Conservation (phyloP, 2,113 vertebrate species). For the Pao palembangensis region DNA sequence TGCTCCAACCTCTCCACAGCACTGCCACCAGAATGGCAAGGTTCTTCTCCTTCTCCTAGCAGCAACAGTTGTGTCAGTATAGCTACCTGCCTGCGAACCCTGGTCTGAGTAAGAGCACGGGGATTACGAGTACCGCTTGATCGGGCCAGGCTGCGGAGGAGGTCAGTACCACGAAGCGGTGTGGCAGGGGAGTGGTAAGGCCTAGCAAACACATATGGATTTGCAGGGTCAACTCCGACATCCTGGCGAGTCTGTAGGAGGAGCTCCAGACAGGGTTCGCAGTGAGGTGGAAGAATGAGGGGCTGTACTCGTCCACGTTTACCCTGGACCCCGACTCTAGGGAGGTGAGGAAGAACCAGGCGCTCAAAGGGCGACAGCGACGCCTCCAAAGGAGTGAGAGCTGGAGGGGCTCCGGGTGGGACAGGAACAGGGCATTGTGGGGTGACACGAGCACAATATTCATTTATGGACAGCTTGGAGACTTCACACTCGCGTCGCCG, state of each 20-base stretch:
- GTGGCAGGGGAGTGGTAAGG: conserved; percentile 78
- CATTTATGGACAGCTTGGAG: conserved; percentile 72
- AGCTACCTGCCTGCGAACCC: conserved; percentile 75
- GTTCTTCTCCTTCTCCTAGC: conserved; percentile 74
- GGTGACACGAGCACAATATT: conserved; percentile 67
- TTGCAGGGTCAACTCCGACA: conserved; percentile 74
- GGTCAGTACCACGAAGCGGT: conserved; percentile 73
- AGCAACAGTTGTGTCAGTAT: conserved; percentile 78
- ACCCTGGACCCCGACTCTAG: conserved; percentile 73
- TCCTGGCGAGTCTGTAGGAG: conserved; percentile 73
- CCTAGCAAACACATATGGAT: conserved; percentile 75
- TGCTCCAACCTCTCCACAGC: conserved; percentile 73
- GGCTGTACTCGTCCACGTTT: conserved; percentile 76
- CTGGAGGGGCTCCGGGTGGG: conserved; percentile 52
- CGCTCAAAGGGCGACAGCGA: conserved; percentile 77
- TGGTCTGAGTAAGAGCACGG: conserved; percentile 71
- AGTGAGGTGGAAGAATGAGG: conserved; percentile 76
- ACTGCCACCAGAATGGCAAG: conserved; percentile 51
- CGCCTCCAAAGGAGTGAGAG: conserved; percentile 70
- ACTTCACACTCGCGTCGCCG: conserved; percentile 78
- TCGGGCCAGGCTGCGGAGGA: conserved; percentile 76
- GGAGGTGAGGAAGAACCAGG: conserved; percentile 72
- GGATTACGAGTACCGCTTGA: conserved; percentile 75
- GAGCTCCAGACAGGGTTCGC: conserved; percentile 76
- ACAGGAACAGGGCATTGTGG: conserved; percentile 64